These are phyloP conservation scores for Myotis vivesi DNA, from an alignment of 2,797 vertebrate genomes.

Conservation along the genomic window DNA sequence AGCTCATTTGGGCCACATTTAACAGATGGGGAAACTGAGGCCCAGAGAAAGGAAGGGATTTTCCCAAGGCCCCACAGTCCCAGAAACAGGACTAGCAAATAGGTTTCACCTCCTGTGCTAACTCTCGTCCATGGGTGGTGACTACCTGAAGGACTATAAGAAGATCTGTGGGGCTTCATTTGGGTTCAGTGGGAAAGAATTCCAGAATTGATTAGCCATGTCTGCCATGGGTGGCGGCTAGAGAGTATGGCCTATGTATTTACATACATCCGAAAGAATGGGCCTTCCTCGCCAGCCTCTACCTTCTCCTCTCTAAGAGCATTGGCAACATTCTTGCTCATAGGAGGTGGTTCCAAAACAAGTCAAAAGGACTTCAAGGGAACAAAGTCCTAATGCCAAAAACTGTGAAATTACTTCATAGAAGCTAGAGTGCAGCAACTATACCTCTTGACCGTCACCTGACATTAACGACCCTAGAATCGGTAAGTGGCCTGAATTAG, in stretches of 20 bases:
- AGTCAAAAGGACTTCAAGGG: neutral
- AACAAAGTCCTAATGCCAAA: neutral
- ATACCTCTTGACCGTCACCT: too few species aligned
- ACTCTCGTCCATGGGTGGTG: neutral
- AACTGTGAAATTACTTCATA: neutral
- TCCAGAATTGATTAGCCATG: neutral
- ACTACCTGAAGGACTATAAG: neutral
- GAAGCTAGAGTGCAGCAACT: neutral
- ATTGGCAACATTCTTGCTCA: neutral
- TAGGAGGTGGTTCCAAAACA: neutral
- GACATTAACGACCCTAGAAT: neutral
- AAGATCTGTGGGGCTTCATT: neutral
- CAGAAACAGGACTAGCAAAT: neutral
- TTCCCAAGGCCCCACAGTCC: neutral
- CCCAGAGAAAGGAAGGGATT: neutral
- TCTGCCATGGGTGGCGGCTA: neutral
- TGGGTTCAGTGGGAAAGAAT: neutral
- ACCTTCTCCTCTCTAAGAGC: neutral
- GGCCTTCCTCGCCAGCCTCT: neutral
- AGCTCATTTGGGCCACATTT: neutral
- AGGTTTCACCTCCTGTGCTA: neutral
- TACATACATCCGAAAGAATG: neutral
- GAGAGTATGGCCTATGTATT: fast-evolving
- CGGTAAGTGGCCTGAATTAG: neutral
- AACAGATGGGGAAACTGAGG: conserved; percentile 16